These are phyloP conservation scores for Sebastes taczanowskii DNA, from an alignment of 2,797 vertebrate species.

Conservation along the genomic window DNA sequence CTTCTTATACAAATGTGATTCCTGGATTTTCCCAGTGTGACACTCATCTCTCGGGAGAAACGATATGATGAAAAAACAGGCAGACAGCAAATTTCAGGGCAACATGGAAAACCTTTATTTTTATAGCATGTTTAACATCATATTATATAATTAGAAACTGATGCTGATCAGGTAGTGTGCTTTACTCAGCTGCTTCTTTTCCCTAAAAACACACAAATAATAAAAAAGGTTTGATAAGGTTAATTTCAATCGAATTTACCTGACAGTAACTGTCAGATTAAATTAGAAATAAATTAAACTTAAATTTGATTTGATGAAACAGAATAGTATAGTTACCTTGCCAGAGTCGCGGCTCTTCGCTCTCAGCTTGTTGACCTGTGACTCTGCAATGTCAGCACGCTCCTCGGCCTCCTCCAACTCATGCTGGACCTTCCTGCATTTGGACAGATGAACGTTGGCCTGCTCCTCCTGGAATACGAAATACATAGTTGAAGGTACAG, in stretches of 20 bases:
- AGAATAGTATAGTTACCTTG: background rate
- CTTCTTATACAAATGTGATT: background rate
- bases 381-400: no score
- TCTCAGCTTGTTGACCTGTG: no score
- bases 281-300: background rate
- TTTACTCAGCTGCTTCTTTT: constrained; percentile 62
- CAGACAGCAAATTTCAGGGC: background rate
- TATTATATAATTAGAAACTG: constrained; percentile 58
- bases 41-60: background rate
- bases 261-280: background rate
- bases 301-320: constrained; percentile 32
- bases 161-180: background rate
- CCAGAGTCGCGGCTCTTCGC: no score
- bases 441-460: no score
- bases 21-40: background rate
- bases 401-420: no score
- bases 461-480: background rate
- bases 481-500: background rate
- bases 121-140: constrained; percentile 38
- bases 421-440: no score
- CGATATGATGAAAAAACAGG: background rate
- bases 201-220: constrained; percentile 21
- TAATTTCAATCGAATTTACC: background rate
- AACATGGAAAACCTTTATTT: constrained; percentile 1
- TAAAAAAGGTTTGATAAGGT: background rate